Percentiles rank a stretch among this genome's conserved stretches.
Conservation (phyloP, 2,113 vertebrate species). For the Anolis sagrei region DNA sequence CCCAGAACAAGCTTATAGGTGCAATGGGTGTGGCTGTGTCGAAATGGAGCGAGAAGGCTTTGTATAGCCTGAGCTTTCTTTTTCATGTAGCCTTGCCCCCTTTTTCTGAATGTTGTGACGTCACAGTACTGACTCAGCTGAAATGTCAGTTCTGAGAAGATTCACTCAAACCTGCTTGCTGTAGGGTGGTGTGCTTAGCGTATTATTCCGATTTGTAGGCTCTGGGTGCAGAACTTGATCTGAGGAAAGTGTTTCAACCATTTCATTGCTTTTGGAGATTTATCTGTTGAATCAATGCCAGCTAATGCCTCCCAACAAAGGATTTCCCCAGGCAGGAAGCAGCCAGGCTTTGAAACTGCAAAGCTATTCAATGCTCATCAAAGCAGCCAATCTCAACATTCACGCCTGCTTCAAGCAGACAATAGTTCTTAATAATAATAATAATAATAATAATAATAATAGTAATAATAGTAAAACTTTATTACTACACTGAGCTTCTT, state of each 20-base stretch:
- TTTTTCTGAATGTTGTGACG: conserved; percentile 12
- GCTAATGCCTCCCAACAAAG: no score
- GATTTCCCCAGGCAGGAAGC: no score
- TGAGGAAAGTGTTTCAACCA: not conserved
- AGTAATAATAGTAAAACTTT: no score
- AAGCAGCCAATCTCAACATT: no score
- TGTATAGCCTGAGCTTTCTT: not conserved
- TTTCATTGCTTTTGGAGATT: not conserved
- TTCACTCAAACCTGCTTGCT: not conserved
- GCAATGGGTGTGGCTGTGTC: conserved; percentile 2
- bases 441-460: no score
- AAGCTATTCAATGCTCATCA: no score
- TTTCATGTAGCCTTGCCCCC: not conserved
- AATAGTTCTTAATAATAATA: no score
- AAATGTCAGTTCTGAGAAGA: conserved; percentile 1
- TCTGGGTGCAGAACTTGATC: not conserved
- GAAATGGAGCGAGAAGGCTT: not conserved
- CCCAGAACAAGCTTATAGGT: not conserved
- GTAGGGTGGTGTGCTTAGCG: not conserved
- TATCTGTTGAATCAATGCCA: not conserved
- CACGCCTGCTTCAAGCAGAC: no score
- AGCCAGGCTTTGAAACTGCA: no score
- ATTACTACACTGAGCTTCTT: no score
- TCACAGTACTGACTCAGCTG: conserved; percentile 30
- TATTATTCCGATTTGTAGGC: not conserved